Conservation (phyloP, 2,888 invertebrate genomes). For the Bombylius discolor region DNA sequence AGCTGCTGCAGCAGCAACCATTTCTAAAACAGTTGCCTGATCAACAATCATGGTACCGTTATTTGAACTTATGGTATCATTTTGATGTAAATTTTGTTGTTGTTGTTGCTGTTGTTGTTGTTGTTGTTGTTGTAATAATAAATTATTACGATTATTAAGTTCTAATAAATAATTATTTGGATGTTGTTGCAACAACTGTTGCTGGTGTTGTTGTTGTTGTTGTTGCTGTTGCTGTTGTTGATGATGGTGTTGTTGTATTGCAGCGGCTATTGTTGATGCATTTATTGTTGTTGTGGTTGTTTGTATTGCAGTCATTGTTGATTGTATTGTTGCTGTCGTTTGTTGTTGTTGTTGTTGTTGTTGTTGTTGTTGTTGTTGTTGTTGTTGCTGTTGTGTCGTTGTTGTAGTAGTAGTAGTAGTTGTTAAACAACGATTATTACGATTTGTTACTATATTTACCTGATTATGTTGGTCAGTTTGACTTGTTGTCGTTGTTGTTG, state of each 20-base stretch:
- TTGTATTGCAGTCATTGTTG: not conserved
- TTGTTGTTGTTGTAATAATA: not conserved
- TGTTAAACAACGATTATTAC: no score
- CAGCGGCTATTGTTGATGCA: slow-evolving; percentile 22
- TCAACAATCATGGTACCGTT: not conserved
- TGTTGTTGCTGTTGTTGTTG: slow-evolving; percentile 10
- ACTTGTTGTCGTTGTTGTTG: slow-evolving; percentile 13
- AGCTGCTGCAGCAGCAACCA: slow-evolving; percentile 37
- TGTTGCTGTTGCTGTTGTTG: slow-evolving; percentile 6
- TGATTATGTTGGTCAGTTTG: not conserved
- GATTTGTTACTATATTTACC: no score
- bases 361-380: slow-evolving; percentile 2
- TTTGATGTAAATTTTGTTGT: slow-evolving; percentile 9
- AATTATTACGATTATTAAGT: no score
- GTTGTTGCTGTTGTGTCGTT: no score
- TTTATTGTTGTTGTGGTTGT: slow-evolving; percentile 21
- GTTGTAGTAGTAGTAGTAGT: no score
- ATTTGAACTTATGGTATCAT: slow-evolving; percentile 15
- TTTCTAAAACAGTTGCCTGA: slow-evolving; percentile 5
- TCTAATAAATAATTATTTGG: no score
- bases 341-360: slow-evolving; percentile 23
- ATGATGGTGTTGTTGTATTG: slow-evolving; percentile 2
- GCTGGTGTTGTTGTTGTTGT: not conserved
- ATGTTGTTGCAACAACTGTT: not conserved
- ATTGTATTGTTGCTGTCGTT: not conserved